Conservation (phyloP, 64 coral and sea anemone species). For the Catalaphyllia jardinei region DNA sequence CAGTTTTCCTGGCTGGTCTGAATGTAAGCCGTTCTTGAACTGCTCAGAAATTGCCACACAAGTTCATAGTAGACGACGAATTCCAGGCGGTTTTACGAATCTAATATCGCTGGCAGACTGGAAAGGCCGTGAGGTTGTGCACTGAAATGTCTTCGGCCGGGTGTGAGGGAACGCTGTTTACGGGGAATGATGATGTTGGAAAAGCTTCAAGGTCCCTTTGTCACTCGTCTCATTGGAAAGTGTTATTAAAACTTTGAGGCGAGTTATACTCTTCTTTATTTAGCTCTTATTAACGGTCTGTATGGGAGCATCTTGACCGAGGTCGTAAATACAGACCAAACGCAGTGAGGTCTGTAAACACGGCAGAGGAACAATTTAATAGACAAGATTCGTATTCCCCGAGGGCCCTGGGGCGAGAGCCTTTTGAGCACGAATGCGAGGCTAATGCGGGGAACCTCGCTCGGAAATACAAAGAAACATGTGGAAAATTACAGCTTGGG, state of each 20-base stretch:
- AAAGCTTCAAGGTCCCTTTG: slow-evolving; percentile 72
- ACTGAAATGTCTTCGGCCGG: not conserved
- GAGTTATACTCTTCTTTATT: not conserved
- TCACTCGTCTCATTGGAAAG: slow-evolving; percentile 72
- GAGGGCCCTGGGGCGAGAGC: too few species aligned
- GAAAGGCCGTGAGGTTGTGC: slow-evolving; percentile 74
- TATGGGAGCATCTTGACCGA: too few species aligned
- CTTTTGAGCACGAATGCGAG: too few species aligned
- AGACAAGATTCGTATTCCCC: too few species aligned
- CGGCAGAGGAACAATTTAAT: too few species aligned
- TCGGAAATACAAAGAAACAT: too few species aligned
- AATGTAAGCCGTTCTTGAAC: slow-evolving; percentile 69
- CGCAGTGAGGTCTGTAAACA: too few species aligned
- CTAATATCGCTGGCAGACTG: slow-evolving; percentile 72
- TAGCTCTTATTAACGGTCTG: too few species aligned
- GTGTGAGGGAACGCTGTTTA: slow-evolving; percentile 52
- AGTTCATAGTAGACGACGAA: slow-evolving; percentile 47
- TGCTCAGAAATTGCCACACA: slow-evolving; percentile 72
- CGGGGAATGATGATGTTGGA: slow-evolving; percentile 47
- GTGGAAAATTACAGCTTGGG: too few species aligned
- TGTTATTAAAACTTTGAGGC: slow-evolving; percentile 45
- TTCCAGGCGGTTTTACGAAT: slow-evolving; percentile 65
- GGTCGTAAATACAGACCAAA: too few species aligned
- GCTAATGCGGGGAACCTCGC: too few species aligned
- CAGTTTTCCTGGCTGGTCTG: slow-evolving; percentile 72